Evolutionary conservation across 2,797 vertebrate species (phyloP).

Genomic region (Alosa sapidissima): DNA sequence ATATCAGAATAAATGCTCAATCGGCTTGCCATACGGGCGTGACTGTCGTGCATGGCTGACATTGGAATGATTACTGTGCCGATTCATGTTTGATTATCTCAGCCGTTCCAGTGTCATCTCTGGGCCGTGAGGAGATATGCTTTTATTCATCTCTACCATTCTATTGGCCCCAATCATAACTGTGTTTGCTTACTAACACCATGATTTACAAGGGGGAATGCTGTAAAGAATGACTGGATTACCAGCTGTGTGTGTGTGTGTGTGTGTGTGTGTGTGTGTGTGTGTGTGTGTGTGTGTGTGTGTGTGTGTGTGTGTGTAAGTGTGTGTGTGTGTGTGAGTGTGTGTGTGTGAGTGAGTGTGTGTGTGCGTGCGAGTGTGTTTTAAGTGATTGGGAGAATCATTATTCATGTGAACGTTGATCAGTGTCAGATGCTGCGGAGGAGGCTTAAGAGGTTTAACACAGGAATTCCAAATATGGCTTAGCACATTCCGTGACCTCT

Average conservation of each 20-base stretch:
- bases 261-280: not conserved
- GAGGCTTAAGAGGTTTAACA: conserved; percentile 13
- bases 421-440: conserved; percentile 12
- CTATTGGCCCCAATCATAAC: not conserved
- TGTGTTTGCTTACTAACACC: not conserved
- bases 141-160: not conserved
- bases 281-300: conserved; percentile 34
- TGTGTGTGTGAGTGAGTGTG: not conserved
- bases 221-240: not conserved
- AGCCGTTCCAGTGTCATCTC: not conserved
- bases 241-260: not conserved
- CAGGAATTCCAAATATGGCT: conserved; percentile 17
- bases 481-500: not conserved
- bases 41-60: not conserved
- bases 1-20: too few species aligned
- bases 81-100: not conserved
- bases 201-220: not conserved
- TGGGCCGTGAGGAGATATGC: not conserved
- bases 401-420: conserved; percentile 9
- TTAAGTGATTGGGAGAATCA: conserved; percentile 9
- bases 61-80: not conserved
- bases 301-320: not conserved
- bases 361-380: not conserved
- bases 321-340: not conserved
- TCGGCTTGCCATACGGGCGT: too few species aligned